Base-by-base conservation (phyloP, 2,113 vertebrate species). In the Sitta europaea region DNA sequence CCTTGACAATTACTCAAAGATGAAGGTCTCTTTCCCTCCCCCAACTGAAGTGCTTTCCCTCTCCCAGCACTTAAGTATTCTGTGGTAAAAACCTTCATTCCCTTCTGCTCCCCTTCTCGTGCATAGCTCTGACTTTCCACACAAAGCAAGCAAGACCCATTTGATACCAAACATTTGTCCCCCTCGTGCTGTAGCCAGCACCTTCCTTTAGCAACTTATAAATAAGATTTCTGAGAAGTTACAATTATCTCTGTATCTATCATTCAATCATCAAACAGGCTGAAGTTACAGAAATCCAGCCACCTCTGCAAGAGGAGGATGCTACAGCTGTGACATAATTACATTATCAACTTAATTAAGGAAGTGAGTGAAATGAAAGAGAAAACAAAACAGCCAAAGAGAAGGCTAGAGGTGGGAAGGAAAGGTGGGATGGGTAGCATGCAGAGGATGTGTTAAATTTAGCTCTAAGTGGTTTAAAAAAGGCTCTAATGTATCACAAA, bases 291-390 rank as follows among this genome's bases (percentile, higher is more conserved):
- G 96, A 96, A 96, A 96, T 95, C 86, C 75, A 96, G 86, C 96
- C 92, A 97, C 95, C 93, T 93, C 96, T 94, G 93, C 92, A 95
- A 96, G 95, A 96, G 94, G 96, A 97, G 96, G 96, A 96, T 96
- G 94, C 96, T 97, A 96, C 96, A 97, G 93, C 96, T 96, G 96
- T 95, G 96, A 94, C 95, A 95, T 96, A 96, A 97, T 96, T 97
- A 96, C 95, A 97, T 96, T 96, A 97, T 96, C 96, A 96, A 86
- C 95, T 96, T 97, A 97, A 97, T 97, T 97, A 96, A 97, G 96
- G 96, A 97, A 96, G 92, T 96, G 96, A 97, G 92, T 42, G 86
- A 95, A 96, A 94, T 12, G 95, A 95, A 96, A 96, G 73, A 96
- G 96, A 96, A 96, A 97, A 97, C 93, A 96, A 96, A 97, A 96